phyloP scores from a whole-genome alignment of 2,113 vertebrate species.

The Pterocles burchelli region DNA sequence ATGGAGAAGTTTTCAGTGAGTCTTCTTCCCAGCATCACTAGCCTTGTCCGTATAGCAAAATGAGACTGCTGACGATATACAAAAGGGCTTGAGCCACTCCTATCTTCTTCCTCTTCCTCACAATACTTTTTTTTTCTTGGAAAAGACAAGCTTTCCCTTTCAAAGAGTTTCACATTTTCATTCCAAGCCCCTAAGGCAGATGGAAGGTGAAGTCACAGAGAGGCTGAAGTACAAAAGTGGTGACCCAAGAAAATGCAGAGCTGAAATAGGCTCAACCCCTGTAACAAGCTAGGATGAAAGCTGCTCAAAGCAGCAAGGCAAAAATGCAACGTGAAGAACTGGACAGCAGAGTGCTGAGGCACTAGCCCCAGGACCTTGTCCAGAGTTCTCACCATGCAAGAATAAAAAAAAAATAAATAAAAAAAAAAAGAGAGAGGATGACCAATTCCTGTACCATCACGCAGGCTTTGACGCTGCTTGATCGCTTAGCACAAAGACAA shows the following conservation, averaged over 20 bases:
- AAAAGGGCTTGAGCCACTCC: neutral
- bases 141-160: neutral
- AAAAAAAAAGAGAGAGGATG: neutral
- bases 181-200: neutral
- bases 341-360: rapidly evolving
- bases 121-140: neutral
- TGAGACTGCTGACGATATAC: neutral
- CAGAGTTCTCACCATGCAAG: no score
- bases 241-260: neutral
- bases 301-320: neutral
- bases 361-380: neutral
- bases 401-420: neutral
- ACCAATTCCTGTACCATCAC: neutral
- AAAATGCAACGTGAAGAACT: rapidly evolving
- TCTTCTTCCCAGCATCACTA: neutral
- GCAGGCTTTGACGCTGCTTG: neutral
- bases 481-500: neutral
- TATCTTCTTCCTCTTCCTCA: neutral
- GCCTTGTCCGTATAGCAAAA: neutral
- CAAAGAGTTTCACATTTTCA: neutral
- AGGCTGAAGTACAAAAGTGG: neutral
- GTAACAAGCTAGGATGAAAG: neutral
- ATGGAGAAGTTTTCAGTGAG: rapidly evolving
- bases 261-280: neutral
- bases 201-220: neutral